Evolutionary conservation across 92 coral and sea anemone genomes (phyloP), one percentile per base, ranked within the genome.

Genomic region (Scolanthus callimorphus): DNA sequence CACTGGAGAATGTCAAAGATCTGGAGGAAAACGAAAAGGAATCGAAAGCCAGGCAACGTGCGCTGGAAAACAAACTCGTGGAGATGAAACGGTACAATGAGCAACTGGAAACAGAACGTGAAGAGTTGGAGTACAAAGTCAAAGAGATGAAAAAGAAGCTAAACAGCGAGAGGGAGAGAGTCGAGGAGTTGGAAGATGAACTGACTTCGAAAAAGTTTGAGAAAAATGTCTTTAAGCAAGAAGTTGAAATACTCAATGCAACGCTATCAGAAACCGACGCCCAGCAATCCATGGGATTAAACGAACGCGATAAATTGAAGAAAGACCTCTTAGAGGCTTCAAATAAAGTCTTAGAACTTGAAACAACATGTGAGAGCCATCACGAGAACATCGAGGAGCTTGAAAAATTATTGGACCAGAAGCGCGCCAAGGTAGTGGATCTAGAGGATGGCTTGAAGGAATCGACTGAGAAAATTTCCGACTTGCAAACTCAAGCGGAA

Each of bases 391-490:
- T 65, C 11, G 78, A 73, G 49, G 81, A 81, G 15, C 60, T 76
- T 45, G 86, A 83, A 69, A 85, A 83, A 17, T 49, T 58, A 29
- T 29, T 77, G 51, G 83, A 75, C 46, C 59, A 62, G 25, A 80
- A 74, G 25, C 81, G 77, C n/a, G 88, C 72, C 27, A 82, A 72
- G 20, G 55, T 59, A 9, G 50, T 59, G 0, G 62, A 62, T 11
- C 62, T 72, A 25, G 91, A 88, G 60, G 77, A 79, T 23, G 59
- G 51, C 28, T 46, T 90, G 46, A 82, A 85, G 25, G 88, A 82
- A 17, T 51, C 79, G 2, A 12, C 72, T 3, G 74, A 79, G 57
- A 65, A 79, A 17, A 54, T 44, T 46, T 78, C 70, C 2, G 82
- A 82, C 25, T 61, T 83, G 26, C 75, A 83, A 30, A 83, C 60